Base-by-base conservation (phyloP, 2,797 vertebrate genomes). In the Pelodytes ibericus region DNA sequence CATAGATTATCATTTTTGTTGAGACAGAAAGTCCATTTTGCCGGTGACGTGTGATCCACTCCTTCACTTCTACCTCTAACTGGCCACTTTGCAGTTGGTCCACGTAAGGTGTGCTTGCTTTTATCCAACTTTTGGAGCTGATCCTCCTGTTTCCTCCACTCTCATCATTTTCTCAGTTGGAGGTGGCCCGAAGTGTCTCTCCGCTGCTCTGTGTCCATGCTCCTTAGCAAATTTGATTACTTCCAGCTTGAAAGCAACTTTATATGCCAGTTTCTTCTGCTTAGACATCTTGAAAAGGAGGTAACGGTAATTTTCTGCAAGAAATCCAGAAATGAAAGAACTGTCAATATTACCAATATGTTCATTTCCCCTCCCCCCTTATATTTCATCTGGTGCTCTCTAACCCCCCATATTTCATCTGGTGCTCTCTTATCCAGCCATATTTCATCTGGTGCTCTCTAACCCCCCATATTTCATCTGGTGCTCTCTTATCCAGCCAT, bases 141-240 rank as follows among this genome's bases (percentile, higher is more conserved):
- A 31, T 53, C 44, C 47, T 68, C 65, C 49, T 68, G 66, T 33
- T 69, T 69, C 49, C 29, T 56, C 49, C 66, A 69, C 29, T 69
- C 66, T 44, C 33, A 36, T 53, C 27, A 56, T 56, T 69, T 69
- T 56, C 39, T 69, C 29, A 56, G 29, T 56, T 24, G 66, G 49
- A 36, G 66, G 49, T 24, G 66, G 66, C 49, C 51, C 49, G 25
- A 57, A 57, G 16, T 68, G 65, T 33, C 65, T 53, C 29, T 53
- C 65, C 49, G 47, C 65, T 53, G 65, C 65, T 64, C 4, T 44
- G 63, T 65, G 44, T 65, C 36, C 39, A 65, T 65, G 36, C 39
- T 65, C 63, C 36, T 65, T 47, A 44, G 63, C 63, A 47, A 25
- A 65, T 44, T 65, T 47, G 44, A 65, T 24, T 44, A 65, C 63